phyloP scores from a whole-genome alignment of 2,797 vertebrate genomes.

The Chaetodon trifasciatus region DNA sequence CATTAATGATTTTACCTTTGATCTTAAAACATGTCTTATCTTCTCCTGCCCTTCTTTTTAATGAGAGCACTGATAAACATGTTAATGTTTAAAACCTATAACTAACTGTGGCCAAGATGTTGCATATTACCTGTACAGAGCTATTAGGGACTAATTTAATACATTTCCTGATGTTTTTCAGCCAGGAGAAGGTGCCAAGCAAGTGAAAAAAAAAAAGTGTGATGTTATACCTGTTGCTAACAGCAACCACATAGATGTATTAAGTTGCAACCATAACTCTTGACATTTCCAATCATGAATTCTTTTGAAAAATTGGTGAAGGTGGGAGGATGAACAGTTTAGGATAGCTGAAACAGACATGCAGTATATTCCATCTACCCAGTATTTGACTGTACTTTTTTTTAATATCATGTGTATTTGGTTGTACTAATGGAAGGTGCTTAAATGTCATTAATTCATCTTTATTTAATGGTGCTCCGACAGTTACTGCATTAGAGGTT shows the following conservation, averaged over 20 bases:
- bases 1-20: conserved; percentile 56
- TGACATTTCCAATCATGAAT: conserved; percentile 41
- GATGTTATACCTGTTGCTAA: conserved; percentile 57
- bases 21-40: conserved; percentile 26
- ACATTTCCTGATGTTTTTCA: conserved; percentile 24
- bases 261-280: conserved; percentile 33
- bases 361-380: background rate
- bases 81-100: conserved; percentile 11
- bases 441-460: background rate
- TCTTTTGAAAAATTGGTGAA: conserved; percentile 36
- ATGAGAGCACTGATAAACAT: conserved; percentile 38
- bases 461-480: background rate
- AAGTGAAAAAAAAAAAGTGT: conserved; percentile 18
- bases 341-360: conserved; percentile 6
- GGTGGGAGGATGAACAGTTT: conserved; percentile 27
- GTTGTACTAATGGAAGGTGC: background rate
- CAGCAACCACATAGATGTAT: conserved; percentile 50
- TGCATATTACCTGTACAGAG: conserved; percentile 10
- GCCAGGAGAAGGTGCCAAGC: background rate
- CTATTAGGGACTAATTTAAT: conserved; percentile 19
- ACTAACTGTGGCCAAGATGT: background rate
- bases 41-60: conserved; percentile 31
- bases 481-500: background rate
- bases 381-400: background rate
- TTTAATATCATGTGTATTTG: background rate